Evolutionary conservation across 2,888 invertebrate species (phyloP), one percentile per base, ranked within the genome.

Genomic region (Ischnus inquisitorius): DNA sequence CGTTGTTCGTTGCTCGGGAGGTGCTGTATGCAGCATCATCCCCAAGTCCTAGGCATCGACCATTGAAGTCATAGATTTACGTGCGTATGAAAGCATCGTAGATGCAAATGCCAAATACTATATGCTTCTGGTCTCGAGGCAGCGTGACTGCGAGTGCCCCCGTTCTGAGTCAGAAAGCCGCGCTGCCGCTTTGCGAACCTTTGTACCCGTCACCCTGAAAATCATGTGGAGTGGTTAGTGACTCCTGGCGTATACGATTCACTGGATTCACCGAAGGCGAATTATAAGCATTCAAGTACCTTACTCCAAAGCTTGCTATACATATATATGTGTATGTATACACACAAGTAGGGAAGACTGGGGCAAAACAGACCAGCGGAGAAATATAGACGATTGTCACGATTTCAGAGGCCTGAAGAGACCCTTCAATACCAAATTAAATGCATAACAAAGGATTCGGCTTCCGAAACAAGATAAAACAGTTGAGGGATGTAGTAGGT

Each of bases 131-230:
- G 25, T 79, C 57, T 22, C 48, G 16, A 16, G 60, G 65, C 65
- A 62, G 57, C 57, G 25, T 57, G 41, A 78, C 46, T 28, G 46
- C 16, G 39, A 71, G 41, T 71, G 46, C 22, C 60, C 82, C 19
- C 64, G 46, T 76, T 79, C 80, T 76, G 84, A 85, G 79, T 84
- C 81, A 81, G 75, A 77, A 77, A 81, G 85, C 82, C 84, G 68
- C 64, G 75, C 80, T 84, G 54, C 69, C 80, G 79, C 71, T 79
- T 81, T 83, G 68, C 75, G 60, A 80, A 82, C 74, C 82, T 77
- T 84, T 85, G 82, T 82, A 79, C 75, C 76, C 71, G 78, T 84
- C 79, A 82, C 76, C 83, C 46, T 82, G 72, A 85, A 34, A 85
- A 85, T 85, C 81, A 76, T 67, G 76, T 84, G 79, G 84, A 85